These are phyloP conservation scores for Speoplatyrhinus poulsoni DNA, from an alignment of 2,113 vertebrate genomes.

Conservation along the genomic window DNA sequence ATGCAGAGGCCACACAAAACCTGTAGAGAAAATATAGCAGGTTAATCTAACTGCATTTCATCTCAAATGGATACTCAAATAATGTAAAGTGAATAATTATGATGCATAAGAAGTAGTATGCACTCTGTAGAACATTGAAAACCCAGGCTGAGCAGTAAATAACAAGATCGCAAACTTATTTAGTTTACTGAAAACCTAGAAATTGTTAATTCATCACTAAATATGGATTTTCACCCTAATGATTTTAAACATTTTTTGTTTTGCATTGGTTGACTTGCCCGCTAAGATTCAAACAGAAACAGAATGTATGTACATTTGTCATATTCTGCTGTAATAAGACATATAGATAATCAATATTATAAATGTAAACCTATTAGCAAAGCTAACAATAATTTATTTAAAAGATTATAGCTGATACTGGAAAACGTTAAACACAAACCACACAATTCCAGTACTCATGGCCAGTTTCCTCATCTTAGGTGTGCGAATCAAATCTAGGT, in stretches of 20 bases:
- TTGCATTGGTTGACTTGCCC: too few species aligned
- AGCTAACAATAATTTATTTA: neutral
- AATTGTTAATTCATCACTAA: too few species aligned
- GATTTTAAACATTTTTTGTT: too few species aligned
- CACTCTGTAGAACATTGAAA: too few species aligned
- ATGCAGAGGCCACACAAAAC: slow-evolving; percentile 67
- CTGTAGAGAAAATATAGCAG: slow-evolving; percentile 38
- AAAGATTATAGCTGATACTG: neutral
- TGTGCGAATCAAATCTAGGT: slow-evolving; percentile 74
- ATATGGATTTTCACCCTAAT: too few species aligned
- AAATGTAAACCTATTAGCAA: too few species aligned
- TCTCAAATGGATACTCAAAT: neutral
- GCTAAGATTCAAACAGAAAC: too few species aligned
- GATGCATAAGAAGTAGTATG: neutral
- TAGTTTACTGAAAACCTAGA: too few species aligned
- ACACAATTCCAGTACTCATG: slow-evolving; percentile 65
- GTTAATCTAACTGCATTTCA: neutral
- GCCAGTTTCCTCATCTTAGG: slow-evolving; percentile 75
- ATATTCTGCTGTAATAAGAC: neutral
- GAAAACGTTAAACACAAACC: slow-evolving; percentile 54
- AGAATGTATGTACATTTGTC: neutral
- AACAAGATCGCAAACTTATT: too few species aligned
- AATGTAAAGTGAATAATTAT: too few species aligned
- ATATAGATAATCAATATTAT: neutral
- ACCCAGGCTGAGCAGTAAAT: too few species aligned